phyloP scores from a whole-genome alignment of 37 sponge, comb jelly and placozoan genomes.

The Hexactinellida sp. region DNA sequence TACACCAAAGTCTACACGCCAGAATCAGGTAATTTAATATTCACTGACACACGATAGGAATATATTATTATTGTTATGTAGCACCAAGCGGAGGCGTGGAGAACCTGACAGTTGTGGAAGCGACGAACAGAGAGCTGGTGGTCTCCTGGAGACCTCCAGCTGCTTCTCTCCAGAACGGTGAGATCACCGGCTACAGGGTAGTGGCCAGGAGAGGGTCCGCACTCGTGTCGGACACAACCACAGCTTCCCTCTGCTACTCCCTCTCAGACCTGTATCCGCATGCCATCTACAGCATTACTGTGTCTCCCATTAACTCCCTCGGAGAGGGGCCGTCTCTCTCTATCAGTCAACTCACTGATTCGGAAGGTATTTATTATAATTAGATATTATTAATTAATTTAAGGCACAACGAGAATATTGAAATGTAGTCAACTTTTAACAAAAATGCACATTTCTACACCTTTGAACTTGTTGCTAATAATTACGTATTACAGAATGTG shows the following conservation, averaged over 20 bases:
- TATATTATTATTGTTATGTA: neutral
- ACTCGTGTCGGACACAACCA: neutral
- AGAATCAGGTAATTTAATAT: neutral
- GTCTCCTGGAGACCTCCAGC: conserved; percentile 5
- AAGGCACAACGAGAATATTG: neutral
- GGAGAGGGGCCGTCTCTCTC: conserved; percentile 9
- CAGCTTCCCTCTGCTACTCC: neutral
- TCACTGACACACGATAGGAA: no score
- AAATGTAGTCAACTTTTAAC: no score
- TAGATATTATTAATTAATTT: neutral
- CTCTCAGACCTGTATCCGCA: neutral
- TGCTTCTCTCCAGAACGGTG: neutral
- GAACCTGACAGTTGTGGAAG: neutral
- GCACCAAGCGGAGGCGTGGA: neutral
- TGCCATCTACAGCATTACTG: neutral
- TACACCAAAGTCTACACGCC: neutral
- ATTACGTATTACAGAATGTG: no score
- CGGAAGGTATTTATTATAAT: neutral
- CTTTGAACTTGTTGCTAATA: no score
- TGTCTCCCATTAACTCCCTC: neutral
- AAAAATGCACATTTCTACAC: no score
- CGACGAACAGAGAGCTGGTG: neutral
- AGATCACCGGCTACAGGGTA: neutral
- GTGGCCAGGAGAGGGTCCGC: neutral
- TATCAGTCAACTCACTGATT: neutral